These are phyloP conservation scores for Drosophila borealis DNA, from an alignment of 2,888 invertebrate species.

Conservation along the genomic window DNA sequence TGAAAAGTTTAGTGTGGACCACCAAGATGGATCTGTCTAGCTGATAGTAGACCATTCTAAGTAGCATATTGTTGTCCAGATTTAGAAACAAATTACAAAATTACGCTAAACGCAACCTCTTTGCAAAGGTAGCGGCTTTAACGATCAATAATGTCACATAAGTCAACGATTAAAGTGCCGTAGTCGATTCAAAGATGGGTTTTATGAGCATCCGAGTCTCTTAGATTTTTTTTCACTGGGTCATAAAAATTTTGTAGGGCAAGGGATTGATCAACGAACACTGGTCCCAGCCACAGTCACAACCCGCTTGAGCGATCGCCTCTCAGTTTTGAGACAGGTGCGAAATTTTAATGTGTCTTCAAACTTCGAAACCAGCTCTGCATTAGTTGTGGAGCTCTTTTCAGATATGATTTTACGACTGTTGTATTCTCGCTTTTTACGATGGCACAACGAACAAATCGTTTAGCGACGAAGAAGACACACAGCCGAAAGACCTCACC, in stretches of 20 bases:
- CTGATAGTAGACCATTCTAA: constrained; percentile 53
- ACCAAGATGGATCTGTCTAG: constrained; percentile 54
- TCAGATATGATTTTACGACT: constrained; percentile 71
- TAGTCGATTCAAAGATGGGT: constrained; percentile 50
- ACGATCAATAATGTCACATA: constrained; percentile 80
- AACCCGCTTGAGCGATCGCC: constrained; percentile 40
- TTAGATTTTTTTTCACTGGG: constrained; percentile 16
- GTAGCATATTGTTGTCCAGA: constrained; percentile 59
- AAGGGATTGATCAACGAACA: constrained; percentile 32
- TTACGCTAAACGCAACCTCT: constrained; percentile 68
- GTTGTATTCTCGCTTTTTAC: constrained; percentile 62
- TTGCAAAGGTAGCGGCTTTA: constrained; percentile 61
- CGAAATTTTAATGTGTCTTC: constrained; percentile 51
- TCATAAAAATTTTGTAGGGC: constrained; percentile 50
- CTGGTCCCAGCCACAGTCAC: constrained; percentile 22
- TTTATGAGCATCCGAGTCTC: constrained; percentile 40
- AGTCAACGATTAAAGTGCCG: constrained; percentile 72
- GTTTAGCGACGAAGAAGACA: constrained; percentile 58
- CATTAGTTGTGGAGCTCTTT: constrained; percentile 42
- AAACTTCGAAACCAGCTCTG: constrained; percentile 49
- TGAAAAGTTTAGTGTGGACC: constrained; percentile 43
- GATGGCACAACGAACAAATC: constrained; percentile 73
- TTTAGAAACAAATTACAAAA: constrained; percentile 74
- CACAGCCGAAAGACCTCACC: constrained; percentile 19
- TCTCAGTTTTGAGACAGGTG: constrained; percentile 56